Percentiles rank a stretch among this genome's conserved stretches.
Evolutionary conservation across 2,888 invertebrate species (phyloP).

Genomic region (Brassicogethes aeneus): DNA sequence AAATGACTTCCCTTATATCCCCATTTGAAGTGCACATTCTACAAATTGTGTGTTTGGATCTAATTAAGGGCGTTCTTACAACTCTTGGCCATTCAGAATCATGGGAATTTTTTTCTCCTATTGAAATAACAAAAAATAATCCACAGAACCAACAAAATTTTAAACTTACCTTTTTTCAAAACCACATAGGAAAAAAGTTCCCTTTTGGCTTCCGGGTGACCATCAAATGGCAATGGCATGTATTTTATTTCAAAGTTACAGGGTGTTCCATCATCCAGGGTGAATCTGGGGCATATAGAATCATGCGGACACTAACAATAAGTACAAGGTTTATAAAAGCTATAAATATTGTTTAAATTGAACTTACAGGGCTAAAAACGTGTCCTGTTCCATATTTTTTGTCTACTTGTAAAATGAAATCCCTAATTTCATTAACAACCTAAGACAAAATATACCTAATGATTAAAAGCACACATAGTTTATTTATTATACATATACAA

Average conservation of each 20-base stretch:
- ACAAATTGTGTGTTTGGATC: conserved; percentile 67
- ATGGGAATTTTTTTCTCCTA: conserved; percentile 40
- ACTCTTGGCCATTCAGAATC: conserved; percentile 70
- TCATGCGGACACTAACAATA: conserved; percentile 75
- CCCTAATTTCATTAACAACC: conserved; percentile 73
- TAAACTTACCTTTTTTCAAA: conserved; percentile 61
- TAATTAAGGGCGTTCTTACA: conserved; percentile 59
- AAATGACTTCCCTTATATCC: conserved; percentile 63
- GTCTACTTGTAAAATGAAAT: conserved; percentile 59
- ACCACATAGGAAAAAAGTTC: conserved; percentile 74
- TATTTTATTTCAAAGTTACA: conserved; percentile 70
- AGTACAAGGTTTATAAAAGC: conserved; percentile 5
- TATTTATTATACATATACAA: too few relatives aligned
- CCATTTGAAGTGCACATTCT: conserved; percentile 68
- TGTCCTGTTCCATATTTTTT: conserved; percentile 41
- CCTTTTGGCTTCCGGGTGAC: conserved; percentile 37
- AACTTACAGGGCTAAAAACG: conserved; percentile 68
- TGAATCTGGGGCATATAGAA: conserved; percentile 61
- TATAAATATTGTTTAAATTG: conserved; percentile 3
- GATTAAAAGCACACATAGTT: too few relatives aligned
- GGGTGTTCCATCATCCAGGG: conserved; percentile 54
- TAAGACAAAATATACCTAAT: conserved; percentile 28
- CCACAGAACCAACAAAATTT: conserved; percentile 7
- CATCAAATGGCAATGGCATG: conserved; percentile 43
- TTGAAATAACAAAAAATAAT: too few relatives aligned